Evolutionary conservation across 2,888 invertebrate genomes (phyloP), one percentile per base, ranked within the genome.

Genomic region (Ichneumoninae sp.): DNA sequence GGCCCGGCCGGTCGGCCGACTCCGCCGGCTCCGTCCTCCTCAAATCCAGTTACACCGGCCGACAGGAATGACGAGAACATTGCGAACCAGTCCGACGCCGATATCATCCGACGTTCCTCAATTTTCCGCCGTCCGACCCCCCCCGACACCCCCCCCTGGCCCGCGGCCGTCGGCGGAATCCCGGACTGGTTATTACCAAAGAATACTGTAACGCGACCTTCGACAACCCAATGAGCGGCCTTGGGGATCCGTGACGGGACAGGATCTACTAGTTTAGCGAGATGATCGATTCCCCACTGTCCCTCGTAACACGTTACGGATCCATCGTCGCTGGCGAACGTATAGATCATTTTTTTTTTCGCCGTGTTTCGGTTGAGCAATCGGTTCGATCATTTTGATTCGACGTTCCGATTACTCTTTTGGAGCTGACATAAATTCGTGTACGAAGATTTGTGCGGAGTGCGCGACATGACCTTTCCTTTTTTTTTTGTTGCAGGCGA

Each of bases 111-210:
- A 19, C 7, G 65, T 76, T 68, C 44, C 68, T 50, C 47, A 60
- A 57, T 77, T 77, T 69, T 57, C 33, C 52, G 57, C 26, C 68
- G 40, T 16, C 36, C 36, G 63, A 47, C 81, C 81, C 88, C 83
- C 85, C 85, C 88, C 88, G 88, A 91, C 91, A 91, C 92, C 92
- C 92, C 91, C 92, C 90, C 26, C 26, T 36, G 36, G 36, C 36
- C 36, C 40, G 40, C 5, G 40, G 40, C 40, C 10, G 10, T 10
- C 40, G 88, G 88, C 90, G 87, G 78, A 86, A 66, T 66, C 36
- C 66, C 50, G 30, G 76, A 84, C 83, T 81, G 83, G 81, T 83
- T 83, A 77, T 76, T 83, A 76, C 73, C 69, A 77, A 60, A 66
- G 54, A 77, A 73, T 30, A 73, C 63, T 33, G 8, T 19, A 40